Base-by-base conservation (phyloP, 2,797 vertebrate species). In the Alcedo atthis region DNA sequence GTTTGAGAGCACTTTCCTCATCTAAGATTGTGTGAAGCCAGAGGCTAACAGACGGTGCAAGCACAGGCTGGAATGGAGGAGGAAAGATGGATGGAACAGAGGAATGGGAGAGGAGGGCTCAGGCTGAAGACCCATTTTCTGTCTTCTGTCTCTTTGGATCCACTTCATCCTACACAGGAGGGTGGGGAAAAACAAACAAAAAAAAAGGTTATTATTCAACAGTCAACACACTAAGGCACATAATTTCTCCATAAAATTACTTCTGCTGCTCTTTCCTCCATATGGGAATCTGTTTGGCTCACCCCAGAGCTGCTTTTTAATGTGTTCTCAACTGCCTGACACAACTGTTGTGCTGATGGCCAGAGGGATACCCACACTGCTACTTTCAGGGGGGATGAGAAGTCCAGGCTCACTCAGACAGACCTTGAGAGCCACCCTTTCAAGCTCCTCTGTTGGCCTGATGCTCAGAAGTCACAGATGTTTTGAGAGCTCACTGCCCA, bases 111-210 rank as follows among this genome's bases (percentile, higher is more conserved):
- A 87, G 77, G 59, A 90, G 48, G 89, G 81, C 92, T 98, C 97
- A 98, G 91, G 97, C 98, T 12, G 97, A 98, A 18, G 98, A 97
- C 85, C 98, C 98, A 0, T 98, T 98, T 96, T 98, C 98, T 96
- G 97, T 98, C 95, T 98, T 98, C 97, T 98, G 97, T 90, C 97
- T 96, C 96, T 98, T 98, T 96, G 98, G 97, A 94, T 98, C 97
- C 74, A 96, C 97, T 97, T 98, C 97, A 95, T 98, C 97, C 98
- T 98, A 93, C 4, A 9, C 8, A 92, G 46, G 81, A 25, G 46
- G 46, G 46, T 26, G 48, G 24, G 24, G 49, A 51, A 48, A 28
- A 19, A 51, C 15, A 45, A 45, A 18, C 8, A 24, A 49, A 42
- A 84, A 35, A n/a, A 18, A 8, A 19, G 37, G 66, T 76, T 74